Conservation (phyloP, 2,888 invertebrate species). For the Apodemia mormo region DNA sequence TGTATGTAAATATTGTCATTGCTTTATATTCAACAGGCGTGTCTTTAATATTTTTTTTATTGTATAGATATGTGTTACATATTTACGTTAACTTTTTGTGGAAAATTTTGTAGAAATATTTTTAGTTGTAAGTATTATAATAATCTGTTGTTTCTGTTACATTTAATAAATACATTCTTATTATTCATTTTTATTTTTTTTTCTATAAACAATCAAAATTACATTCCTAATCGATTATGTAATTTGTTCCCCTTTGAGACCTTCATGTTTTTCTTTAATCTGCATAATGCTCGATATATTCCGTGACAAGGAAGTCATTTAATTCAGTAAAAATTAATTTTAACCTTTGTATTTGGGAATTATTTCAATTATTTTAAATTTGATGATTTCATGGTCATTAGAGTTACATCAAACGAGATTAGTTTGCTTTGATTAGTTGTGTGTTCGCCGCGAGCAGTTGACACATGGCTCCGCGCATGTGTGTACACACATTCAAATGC, state of each 20-base stretch:
- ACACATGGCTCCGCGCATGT: too few species aligned
- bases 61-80: too few species aligned
- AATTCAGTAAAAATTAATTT: background rate
- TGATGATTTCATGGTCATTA: conserved; percentile 3
- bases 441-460: background rate
- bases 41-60: too few species aligned
- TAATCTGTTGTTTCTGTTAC: too few species aligned
- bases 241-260: background rate
- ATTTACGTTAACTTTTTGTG: too few species aligned
- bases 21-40: too few species aligned
- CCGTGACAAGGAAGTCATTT: conserved; percentile 14
- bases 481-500: too few species aligned
- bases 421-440: conserved; percentile 4
- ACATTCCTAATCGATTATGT: background rate
- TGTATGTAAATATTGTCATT: too few species aligned
- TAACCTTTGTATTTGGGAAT: conserved; percentile 9
- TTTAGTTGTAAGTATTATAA: too few species aligned
- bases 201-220: background rate
- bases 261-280: conserved; percentile 1
- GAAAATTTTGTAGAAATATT: too few species aligned
- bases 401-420: conserved; percentile 5
- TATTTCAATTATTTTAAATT: background rate
- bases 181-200: too few species aligned
- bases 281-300: conserved; percentile 6
- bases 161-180: too few species aligned